Conservation (phyloP, 1,140 invertebrate species). For the Aphaenogaster ashmeadi region DNA sequence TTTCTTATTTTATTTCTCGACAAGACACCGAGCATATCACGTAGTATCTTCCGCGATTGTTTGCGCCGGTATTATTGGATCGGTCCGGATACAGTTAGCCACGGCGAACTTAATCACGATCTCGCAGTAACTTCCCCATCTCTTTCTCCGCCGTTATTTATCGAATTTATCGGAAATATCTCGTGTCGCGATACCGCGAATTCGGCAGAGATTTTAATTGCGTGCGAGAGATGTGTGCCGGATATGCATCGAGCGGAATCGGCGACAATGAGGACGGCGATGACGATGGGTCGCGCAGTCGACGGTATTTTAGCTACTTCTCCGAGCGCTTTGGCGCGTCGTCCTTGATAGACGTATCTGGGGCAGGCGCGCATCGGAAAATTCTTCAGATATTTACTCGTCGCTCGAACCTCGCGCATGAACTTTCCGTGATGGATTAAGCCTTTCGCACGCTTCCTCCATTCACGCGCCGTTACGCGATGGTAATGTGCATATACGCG, state of each 20-base stretch:
- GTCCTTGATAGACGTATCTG: conserved; percentile 49
- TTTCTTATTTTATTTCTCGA: not conserved
- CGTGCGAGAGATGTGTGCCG: not conserved
- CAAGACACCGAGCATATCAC: not conserved
- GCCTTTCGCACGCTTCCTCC: conserved; percentile 29
- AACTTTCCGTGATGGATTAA: conserved; percentile 57
- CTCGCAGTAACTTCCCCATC: not conserved
- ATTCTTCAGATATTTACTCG: conserved; percentile 60
- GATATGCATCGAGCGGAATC: not conserved
- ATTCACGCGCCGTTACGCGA: conserved; percentile 12
- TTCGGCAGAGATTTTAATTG: conserved; percentile 37
- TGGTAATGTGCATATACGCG: not conserved
- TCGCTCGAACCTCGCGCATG: conserved; percentile 35
- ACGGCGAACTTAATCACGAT: conserved; percentile 22
- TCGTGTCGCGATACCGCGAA: conserved; percentile 28
- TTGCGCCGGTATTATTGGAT: not conserved
- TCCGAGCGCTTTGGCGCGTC: not conserved
- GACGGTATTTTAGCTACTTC: conserved; percentile 38
- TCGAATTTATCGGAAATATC: conserved; percentile 30
- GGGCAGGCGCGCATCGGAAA: conserved; percentile 48
- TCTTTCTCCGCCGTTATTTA: not conserved
- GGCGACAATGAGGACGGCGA: not conserved
- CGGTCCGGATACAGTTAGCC: conserved; percentile 16
- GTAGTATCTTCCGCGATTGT: not conserved
- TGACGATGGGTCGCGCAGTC: conserved; percentile 10